Evolutionary conservation across 2,113 vertebrate species (phyloP).

Genomic region (Eonycteris spelaea): DNA sequence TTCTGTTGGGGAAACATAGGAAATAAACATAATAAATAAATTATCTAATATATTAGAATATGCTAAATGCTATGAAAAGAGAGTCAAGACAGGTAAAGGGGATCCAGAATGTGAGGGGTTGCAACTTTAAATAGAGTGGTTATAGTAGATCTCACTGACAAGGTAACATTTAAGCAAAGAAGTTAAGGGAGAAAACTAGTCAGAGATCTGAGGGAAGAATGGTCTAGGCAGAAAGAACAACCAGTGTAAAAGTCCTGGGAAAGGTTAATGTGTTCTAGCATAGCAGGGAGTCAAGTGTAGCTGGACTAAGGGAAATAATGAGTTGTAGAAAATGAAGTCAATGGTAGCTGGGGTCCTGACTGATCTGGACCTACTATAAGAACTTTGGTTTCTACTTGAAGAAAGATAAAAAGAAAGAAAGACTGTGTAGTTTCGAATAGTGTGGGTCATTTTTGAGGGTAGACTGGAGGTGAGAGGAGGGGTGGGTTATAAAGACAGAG

Average conservation of each 20-base stretch:
- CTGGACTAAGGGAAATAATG: neutral
- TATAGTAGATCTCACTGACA: neutral
- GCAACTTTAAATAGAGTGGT: neutral
- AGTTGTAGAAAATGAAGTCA: neutral
- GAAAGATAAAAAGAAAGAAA: neutral
- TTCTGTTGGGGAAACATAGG: neutral
- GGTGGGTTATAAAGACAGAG: neutral
- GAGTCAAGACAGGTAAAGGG: neutral
- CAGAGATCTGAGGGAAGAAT: neutral
- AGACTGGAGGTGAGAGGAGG: too few relatives aligned
- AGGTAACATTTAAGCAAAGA: neutral
- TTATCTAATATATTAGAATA: neutral
- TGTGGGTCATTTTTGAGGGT: neutral
- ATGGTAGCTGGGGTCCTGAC: neutral
- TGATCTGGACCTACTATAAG: neutral
- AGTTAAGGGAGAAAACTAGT: neutral
- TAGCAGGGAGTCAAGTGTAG: neutral
- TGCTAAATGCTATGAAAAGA: neutral
- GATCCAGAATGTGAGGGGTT: neutral
- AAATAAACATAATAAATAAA: neutral
- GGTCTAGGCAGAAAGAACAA: neutral
- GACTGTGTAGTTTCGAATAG: neutral
- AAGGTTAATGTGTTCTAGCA: neutral
- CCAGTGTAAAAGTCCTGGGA: too few relatives aligned
- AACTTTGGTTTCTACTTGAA: neutral